phyloP scores from a whole-genome alignment of 1,140 invertebrate species.

The Drosophila serrata region DNA sequence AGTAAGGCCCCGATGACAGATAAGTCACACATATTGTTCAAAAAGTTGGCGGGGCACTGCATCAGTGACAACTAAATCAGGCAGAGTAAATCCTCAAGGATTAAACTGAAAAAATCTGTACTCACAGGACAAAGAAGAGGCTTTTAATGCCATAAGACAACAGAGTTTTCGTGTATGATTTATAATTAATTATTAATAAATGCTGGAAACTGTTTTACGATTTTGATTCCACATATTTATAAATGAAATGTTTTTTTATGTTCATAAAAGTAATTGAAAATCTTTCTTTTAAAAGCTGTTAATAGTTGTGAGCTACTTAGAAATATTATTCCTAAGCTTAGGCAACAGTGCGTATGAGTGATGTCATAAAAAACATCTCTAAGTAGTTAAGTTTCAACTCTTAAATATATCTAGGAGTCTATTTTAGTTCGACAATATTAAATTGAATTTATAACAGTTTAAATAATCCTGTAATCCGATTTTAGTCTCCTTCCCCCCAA shows the following conservation, averaged over 20 bases:
- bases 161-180: neutral
- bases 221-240: too few relatives aligned
- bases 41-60: constrained; percentile 9
- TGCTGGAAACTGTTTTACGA: neutral
- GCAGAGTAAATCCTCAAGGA: neutral
- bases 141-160: neutral
- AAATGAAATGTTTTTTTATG: neutral
- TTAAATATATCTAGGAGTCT: too few relatives aligned
- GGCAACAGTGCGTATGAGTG: neutral
- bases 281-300: too few relatives aligned
- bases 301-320: neutral
- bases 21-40: constrained; percentile 70
- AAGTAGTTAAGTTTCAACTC: too few relatives aligned
- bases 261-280: too few relatives aligned
- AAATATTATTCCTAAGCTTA: too few relatives aligned
- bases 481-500: too few relatives aligned
- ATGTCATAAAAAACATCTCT: neutral
- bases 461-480: too few relatives aligned
- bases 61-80: constrained; percentile 9
- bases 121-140: neutral
- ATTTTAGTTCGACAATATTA: too few relatives aligned
- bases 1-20: constrained; percentile 58
- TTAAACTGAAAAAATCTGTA: neutral
- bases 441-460: too few relatives aligned
- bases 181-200: too few relatives aligned